Conservation (phyloP, 2,888 invertebrate species). For the Lasius platythorax region DNA sequence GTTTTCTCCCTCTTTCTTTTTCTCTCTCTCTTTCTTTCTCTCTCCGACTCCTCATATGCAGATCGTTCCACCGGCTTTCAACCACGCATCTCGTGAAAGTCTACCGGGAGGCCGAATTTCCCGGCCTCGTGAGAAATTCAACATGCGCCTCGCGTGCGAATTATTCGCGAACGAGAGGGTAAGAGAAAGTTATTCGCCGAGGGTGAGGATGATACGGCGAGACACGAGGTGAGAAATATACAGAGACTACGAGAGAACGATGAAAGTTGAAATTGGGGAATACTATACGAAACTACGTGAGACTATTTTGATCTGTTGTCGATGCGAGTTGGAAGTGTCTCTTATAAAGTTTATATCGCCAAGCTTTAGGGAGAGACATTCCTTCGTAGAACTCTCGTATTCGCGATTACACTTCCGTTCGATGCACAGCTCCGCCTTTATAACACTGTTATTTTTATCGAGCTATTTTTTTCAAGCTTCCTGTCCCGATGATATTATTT, state of each 20-base stretch:
- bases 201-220: slow-evolving; percentile 6
- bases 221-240: slow-evolving; percentile 1
- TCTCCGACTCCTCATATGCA: slow-evolving; percentile 15
- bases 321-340: slow-evolving; percentile 23
- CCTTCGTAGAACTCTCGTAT: neutral
- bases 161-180: neutral
- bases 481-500: neutral
- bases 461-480: neutral
- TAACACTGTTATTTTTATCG: neutral
- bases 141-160: slow-evolving; percentile 7
- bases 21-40: neutral
- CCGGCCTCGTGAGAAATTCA: slow-evolving; percentile 51
- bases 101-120: slow-evolving; percentile 37
- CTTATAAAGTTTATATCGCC: neutral
- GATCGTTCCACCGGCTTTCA: slow-evolving; percentile 34
- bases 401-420: neutral
- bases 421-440: neutral
- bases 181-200: slow-evolving; percentile 30
- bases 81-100: slow-evolving; percentile 32
- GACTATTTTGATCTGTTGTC: slow-evolving; percentile 7
- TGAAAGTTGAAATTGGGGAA: slow-evolving; percentile 32
- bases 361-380: neutral
- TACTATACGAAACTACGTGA: slow-evolving; percentile 26
- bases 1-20: neutral
- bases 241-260: neutral